A percentile compares a stretch with the other conserved stretches of the same genome.
Evolutionary conservation across 2,113 vertebrate species (phyloP).

Genomic region (Stigmatopora nigra): DNA sequence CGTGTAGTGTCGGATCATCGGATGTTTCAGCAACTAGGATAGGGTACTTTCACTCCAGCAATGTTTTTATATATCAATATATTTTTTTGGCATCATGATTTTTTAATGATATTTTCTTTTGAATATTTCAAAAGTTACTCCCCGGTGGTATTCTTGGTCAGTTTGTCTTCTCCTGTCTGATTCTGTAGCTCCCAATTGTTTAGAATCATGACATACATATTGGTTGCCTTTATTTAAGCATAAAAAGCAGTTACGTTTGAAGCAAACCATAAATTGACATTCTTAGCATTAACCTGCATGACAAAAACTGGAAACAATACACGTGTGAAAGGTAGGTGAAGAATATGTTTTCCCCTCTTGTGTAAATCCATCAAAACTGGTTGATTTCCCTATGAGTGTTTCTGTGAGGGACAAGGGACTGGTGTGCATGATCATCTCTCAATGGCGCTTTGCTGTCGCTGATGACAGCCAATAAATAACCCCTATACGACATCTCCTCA

Average conservation of each 20-base stretch:
- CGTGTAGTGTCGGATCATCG: no score
- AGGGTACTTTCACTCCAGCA: no score
- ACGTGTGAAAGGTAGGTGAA: conserved; percentile 33
- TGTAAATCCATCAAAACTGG: conserved; percentile 38
- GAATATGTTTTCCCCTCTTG: conserved; percentile 15
- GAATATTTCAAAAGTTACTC: no score
- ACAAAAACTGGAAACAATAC: conserved; percentile 38
- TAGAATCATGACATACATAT: no score
- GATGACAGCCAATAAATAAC: conserved; percentile 29
- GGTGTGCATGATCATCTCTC: conserved; percentile 25
- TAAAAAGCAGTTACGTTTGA: background rate
- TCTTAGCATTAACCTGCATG: conserved; percentile 27
- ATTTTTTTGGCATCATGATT: no score
- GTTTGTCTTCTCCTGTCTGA: no score
- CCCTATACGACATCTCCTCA: conserved; percentile 24
- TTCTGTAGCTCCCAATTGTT: no score
- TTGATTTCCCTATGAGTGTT: conserved; percentile 14
- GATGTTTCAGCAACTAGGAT: no score
- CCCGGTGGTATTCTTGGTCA: no score
- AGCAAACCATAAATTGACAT: conserved; percentile 20
- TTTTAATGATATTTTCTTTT: no score
- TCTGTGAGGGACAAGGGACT: conserved; percentile 16
- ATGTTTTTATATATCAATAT: no score
- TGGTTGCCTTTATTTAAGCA: background rate
- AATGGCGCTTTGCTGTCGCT: conserved; percentile 18